phyloP scores from a whole-genome alignment of 1,140 invertebrate genomes.

The Drosophila kepulauana region DNA sequence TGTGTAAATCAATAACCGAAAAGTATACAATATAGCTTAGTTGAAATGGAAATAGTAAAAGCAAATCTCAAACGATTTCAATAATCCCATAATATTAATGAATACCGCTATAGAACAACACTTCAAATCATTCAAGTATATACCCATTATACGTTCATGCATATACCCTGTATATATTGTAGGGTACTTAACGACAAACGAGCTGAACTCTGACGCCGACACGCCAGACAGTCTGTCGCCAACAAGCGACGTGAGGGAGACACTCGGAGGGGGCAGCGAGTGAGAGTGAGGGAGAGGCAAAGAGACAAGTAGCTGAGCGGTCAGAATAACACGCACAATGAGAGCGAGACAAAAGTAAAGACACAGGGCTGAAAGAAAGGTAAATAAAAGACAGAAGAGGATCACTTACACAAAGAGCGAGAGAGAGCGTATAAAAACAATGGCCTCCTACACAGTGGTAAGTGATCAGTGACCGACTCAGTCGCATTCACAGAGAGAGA shows the following conservation, averaged over 20 bases:
- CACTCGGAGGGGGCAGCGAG: conserved; percentile 27
- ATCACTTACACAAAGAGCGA: conserved; percentile 57
- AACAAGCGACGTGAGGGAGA: conserved; percentile 37
- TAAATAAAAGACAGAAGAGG: conserved; percentile 56
- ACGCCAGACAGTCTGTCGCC: conserved; percentile 78
- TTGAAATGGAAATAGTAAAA: not conserved
- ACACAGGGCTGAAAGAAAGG: conserved; percentile 50
- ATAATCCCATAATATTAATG: conserved; percentile 73
- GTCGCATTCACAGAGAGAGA: not conserved
- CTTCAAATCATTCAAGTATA: conserved; percentile 43
- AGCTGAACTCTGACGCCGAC: conserved; percentile 56
- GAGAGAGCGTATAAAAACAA: conserved; percentile 52
- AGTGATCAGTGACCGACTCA: conserved; percentile 52
- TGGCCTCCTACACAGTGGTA: conserved; percentile 75
- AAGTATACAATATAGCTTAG: conserved; percentile 3
- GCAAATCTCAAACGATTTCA: conserved; percentile 44
- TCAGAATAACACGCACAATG: conserved; percentile 68
- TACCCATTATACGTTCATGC: conserved; percentile 37
- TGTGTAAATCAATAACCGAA: not conserved
- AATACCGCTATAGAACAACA: conserved; percentile 49
- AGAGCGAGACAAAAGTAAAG: conserved; percentile 66
- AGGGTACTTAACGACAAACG: conserved; percentile 22
- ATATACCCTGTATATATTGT: conserved; percentile 23
- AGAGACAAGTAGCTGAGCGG: conserved; percentile 59
- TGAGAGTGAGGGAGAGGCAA: not conserved